These are phyloP conservation scores for Poeciliopsis prolifica DNA, from an alignment of 2,113 vertebrate species.

Conservation along the genomic window DNA sequence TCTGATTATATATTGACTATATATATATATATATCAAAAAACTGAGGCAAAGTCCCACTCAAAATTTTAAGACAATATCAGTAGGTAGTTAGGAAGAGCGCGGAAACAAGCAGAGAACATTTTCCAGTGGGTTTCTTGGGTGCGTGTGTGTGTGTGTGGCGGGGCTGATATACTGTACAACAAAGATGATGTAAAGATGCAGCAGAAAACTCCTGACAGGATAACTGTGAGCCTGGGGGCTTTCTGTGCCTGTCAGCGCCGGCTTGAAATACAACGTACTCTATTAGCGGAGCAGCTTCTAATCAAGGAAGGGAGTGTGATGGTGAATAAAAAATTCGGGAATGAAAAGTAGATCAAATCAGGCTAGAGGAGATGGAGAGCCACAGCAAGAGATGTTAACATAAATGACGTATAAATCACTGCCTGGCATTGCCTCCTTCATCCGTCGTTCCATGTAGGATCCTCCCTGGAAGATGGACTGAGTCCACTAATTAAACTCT, in stretches of 20 bases:
- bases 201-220: conserved; percentile 33
- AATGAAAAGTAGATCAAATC: conserved; percentile 52
- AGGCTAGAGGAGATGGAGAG: conserved; percentile 39
- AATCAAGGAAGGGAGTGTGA: conserved; percentile 48
- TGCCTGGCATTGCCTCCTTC: conserved; percentile 46
- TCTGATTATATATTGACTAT: background rate
- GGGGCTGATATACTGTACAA: conserved; percentile 26
- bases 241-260: conserved; percentile 43
- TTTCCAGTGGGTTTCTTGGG: conserved; percentile 18
- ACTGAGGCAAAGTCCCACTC: background rate
- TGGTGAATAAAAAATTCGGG: conserved; percentile 46
- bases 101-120: conserved; percentile 26
- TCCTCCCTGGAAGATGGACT: conserved; percentile 45
- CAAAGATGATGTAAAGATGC: conserved; percentile 48
- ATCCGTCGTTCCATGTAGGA: conserved; percentile 18
- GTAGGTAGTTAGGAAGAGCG: conserved; percentile 7
- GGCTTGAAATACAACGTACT: conserved; percentile 50
- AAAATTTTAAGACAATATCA: conserved; percentile 12
- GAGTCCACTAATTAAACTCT: conserved; percentile 78
- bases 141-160: background rate
- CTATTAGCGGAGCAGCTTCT: conserved; percentile 52
- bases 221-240: conserved; percentile 43
- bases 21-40: too few relatives aligned
- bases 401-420: conserved; percentile 60
- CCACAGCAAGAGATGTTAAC: conserved; percentile 45